Evolutionary conservation across 2,113 vertebrate species (phyloP).

Genomic region (Platichthys flesus): DNA sequence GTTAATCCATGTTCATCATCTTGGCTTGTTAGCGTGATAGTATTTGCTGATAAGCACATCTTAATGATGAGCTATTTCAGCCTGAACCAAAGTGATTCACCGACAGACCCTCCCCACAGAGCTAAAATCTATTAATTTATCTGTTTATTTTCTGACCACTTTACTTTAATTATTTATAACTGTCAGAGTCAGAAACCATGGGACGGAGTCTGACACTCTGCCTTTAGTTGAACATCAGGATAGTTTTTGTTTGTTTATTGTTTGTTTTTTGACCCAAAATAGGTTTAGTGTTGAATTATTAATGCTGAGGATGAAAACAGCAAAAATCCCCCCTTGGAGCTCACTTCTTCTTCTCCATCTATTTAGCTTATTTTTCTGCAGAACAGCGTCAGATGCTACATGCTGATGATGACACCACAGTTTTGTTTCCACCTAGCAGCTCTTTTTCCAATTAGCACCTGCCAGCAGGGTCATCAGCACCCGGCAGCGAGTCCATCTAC

Average conservation of each 20-base stretch:
- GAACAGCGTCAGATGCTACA: slow-evolving; percentile 20
- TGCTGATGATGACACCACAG: background rate
- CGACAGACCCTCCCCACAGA: background rate
- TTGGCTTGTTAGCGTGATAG: slow-evolving; percentile 1
- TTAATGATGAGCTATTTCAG: background rate
- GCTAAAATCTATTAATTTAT: slow-evolving; percentile 17
- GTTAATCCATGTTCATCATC: background rate
- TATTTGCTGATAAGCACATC: background rate
- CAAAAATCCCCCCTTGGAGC: slow-evolving; percentile 8
- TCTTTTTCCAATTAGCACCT: slow-evolving; percentile 70
- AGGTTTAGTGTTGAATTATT: slow-evolving; percentile 45
- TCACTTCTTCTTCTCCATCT: slow-evolving; percentile 19
- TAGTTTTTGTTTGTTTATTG: background rate
- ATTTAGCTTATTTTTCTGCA: slow-evolving; percentile 18
- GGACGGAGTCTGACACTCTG: background rate
- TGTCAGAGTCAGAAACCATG: slow-evolving; percentile 13
- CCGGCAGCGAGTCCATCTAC: slow-evolving; percentile 25
- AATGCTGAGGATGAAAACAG: slow-evolving; percentile 33
- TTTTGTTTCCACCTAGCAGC: slow-evolving; percentile 31
- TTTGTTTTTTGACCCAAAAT: slow-evolving; percentile 17
- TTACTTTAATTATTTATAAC: background rate
- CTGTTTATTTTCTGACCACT: slow-evolving; percentile 14
- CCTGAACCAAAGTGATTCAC: background rate
- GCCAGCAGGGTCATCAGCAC: slow-evolving; percentile 48
- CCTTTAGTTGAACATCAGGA: background rate